Evolutionary conservation across 2,888 invertebrate genomes (phyloP).

Genomic region (Schrankia costaestrigalis): DNA sequence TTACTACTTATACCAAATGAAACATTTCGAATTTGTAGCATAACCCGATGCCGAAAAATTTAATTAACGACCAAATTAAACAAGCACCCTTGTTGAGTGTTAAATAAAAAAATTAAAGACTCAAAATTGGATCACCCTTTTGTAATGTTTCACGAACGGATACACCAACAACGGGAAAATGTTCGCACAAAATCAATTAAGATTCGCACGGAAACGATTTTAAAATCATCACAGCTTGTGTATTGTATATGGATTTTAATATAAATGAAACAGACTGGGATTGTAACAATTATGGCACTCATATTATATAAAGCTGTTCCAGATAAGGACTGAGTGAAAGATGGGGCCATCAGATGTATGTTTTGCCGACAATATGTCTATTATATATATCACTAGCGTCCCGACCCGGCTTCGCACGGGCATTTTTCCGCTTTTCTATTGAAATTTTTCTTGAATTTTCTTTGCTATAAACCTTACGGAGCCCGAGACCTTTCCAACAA

Average conservation of each 20-base stretch:
- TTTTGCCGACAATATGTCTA: too few species aligned
- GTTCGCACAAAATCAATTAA: slow-evolving; percentile 23
- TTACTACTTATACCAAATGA: too few species aligned
- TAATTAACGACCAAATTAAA: slow-evolving; percentile 52
- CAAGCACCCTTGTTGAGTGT: slow-evolving; percentile 22
- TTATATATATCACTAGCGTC: too few species aligned
- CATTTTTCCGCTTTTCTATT: too few species aligned
- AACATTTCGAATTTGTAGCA: slow-evolving; percentile 31
- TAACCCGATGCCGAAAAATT: slow-evolving; percentile 49
- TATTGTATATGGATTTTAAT: slow-evolving; percentile 4
- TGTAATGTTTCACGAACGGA: slow-evolving; percentile 19
- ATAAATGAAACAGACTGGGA: slow-evolving; percentile 2
- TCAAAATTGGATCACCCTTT: slow-evolving; percentile 34
- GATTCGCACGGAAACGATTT: slow-evolving; percentile 16
- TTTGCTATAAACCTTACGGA: too few species aligned
- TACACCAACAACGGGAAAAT: slow-evolving; percentile 14
- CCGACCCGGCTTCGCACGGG: too few species aligned
- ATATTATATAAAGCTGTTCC: too few species aligned
- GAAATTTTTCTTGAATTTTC: too few species aligned
- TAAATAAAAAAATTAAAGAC: slow-evolving; percentile 34
- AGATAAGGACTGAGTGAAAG: too few species aligned
- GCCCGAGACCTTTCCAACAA: too few species aligned
- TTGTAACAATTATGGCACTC: too few species aligned
- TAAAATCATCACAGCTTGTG: slow-evolving; percentile 14
- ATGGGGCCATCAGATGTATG: too few species aligned